A percentile compares a stretch with the other conserved stretches of the same genome.
Evolutionary conservation across 1,140 invertebrate genomes (phyloP).

Genomic region (Lerema accius): DNA sequence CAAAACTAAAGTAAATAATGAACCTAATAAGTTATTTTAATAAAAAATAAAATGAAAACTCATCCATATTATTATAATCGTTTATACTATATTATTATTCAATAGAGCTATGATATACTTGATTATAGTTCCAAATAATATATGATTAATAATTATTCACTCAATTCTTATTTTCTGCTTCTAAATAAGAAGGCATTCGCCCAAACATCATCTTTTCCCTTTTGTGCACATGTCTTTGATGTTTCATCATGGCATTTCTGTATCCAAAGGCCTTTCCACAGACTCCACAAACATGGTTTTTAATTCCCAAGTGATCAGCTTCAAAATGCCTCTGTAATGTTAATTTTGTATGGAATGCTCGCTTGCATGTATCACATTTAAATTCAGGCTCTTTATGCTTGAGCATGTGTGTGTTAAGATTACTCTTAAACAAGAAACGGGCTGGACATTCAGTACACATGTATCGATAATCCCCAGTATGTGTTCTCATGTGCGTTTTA

Average conservation of each 20-base stretch:
- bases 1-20: too few species aligned
- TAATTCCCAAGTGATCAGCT: slow-evolving; percentile 80
- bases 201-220: slow-evolving; percentile 64
- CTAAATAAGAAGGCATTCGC: slow-evolving; percentile 62
- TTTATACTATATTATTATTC: too few species aligned
- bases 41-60: too few species aligned
- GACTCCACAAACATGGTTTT: slow-evolving; percentile 78
- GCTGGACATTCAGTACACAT: slow-evolving; percentile 82
- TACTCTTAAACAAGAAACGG: slow-evolving; percentile 79
- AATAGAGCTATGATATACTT: too few species aligned
- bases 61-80: too few species aligned
- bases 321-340: slow-evolving; percentile 68
- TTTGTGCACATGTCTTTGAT: slow-evolving; percentile 80
- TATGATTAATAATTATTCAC: too few species aligned
- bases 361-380: slow-evolving; percentile 69
- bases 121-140: too few species aligned
- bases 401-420: slow-evolving; percentile 78
- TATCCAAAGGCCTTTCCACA: slow-evolving; percentile 82
- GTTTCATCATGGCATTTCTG: slow-evolving; percentile 79
- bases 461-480: slow-evolving; percentile 80
- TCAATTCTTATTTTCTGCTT: slow-evolving; percentile 43
- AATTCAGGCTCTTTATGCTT: slow-evolving; percentile 70
- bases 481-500: slow-evolving; percentile 80
- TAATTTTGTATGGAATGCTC: slow-evolving; percentile 66
- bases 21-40: too few species aligned